Evolutionary conservation across 64 coral and sea anemone genomes (phyloP), one percentile per base, ranked within the genome.

Genomic region (Porites australiensis): DNA sequence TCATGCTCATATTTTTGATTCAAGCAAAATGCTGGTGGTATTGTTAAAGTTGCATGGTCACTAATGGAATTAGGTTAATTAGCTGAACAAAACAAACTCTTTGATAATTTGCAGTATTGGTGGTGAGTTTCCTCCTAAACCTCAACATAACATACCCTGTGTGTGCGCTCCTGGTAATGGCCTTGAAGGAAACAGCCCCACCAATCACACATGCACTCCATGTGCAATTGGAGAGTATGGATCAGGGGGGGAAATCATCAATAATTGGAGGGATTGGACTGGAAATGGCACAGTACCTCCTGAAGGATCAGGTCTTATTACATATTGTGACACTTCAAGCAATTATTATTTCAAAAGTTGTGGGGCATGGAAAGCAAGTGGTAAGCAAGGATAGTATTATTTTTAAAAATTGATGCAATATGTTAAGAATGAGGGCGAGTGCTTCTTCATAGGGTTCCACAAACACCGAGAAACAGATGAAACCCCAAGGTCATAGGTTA

Each of bases 241-340:
- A 22, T 16, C 82, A 52, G 82, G 83, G 8, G 91, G 91, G 10
- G 82, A 93, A 60, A 49, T 73, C 58, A 78, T 93, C 16, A 87
- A 72, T 46, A 72, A 93, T 72, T 93, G 91, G 91, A 75, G 22
- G 21, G 64, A 53, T 14, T 93, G 91, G 91, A 78, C 91, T 21
- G 58, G 27, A 37, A 37, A 37, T 37, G 27, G 27, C 27, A 37
- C 1, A 1, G 27, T 37, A 37, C 27, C 27, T 37, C 27, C 27
- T 37, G 27, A 37, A 1, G 27, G 27, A 37, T 37, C 27, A 37
- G 27, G 27, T 37, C 27, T 37, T 37, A 37, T 37, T 37, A 37
- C 27, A 37, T 37, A 37, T 37, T 37, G 27, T 37, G 27, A 37
- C 58, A 69, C 10, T 13, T 8, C 62, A 44, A 58, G 91, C 8